Percentiles rank a stretch among this genome's conserved stretches.
Conservation (phyloP, 1,140 invertebrate species). For the Anastrepha obliqua region DNA sequence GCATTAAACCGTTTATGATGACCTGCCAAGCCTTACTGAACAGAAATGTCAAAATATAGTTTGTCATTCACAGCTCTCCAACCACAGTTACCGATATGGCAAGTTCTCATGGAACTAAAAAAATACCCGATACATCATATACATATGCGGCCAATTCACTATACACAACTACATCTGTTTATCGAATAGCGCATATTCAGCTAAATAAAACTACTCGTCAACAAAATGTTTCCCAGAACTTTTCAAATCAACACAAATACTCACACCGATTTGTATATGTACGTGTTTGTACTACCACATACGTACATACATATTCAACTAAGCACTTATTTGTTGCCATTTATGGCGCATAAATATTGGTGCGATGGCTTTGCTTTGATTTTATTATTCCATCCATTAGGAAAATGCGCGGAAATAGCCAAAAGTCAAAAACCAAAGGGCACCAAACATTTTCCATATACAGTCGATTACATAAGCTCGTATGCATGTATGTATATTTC, state of each 20-base stretch:
- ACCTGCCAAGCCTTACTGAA: too few relatives aligned
- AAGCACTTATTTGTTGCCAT: conserved; percentile 33
- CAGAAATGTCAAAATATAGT: too few relatives aligned
- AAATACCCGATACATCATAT: too few relatives aligned
- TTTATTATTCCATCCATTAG: conserved; percentile 49
- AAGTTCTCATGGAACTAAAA: too few relatives aligned
- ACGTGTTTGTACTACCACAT: not conserved
- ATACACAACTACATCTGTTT: too few relatives aligned
- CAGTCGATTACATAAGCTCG: not conserved
- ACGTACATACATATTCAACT: not conserved
- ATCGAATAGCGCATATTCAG: not conserved
- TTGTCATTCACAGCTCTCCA: too few relatives aligned
- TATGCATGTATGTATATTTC: not conserved
- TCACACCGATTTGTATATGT: not conserved
- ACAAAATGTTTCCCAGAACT: conserved; percentile 7
- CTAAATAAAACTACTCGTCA: conserved; percentile 13
- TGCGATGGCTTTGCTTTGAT: conserved; percentile 27
- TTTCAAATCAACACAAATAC: not conserved
- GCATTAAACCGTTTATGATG: too few relatives aligned
- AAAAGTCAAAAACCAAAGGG: conserved; percentile 38
- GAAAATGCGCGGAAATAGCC: conserved; percentile 29
- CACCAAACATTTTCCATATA: not conserved
- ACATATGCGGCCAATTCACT: too few relatives aligned
- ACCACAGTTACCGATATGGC: too few relatives aligned
- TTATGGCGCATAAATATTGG: conserved; percentile 45